These are phyloP conservation scores for Pteronotus mesoamericanus DNA, from an alignment of 2,797 vertebrate species.

Conservation along the genomic window DNA sequence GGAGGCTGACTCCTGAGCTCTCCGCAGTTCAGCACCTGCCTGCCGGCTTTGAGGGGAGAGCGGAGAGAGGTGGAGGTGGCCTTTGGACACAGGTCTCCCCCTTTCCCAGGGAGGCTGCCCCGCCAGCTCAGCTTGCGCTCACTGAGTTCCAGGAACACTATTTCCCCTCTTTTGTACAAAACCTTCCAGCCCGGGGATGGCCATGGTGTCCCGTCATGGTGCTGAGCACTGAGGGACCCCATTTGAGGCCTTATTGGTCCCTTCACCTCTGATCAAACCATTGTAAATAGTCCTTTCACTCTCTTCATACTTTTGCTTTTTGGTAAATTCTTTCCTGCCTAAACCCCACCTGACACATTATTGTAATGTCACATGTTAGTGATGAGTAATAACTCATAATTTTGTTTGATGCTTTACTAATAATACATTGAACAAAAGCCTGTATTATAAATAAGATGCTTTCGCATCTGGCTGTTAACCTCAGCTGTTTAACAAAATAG, in stretches of 20 bases:
- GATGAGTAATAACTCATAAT: background rate
- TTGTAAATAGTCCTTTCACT: background rate
- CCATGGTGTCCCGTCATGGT: fast-evolving
- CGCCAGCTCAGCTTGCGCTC: background rate
- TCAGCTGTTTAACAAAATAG: background rate
- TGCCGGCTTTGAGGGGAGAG: background rate
- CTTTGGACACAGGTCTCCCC: too few species aligned
- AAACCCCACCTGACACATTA: background rate
- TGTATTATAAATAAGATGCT: background rate
- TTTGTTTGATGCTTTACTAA: background rate
- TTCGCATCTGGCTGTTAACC: background rate
- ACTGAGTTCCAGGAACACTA: too few species aligned
- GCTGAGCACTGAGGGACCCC: background rate
- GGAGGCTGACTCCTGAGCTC: background rate
- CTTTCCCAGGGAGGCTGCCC: background rate
- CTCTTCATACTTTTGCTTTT: background rate
- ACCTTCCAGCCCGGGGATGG: background rate
- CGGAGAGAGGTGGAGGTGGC: too few species aligned
- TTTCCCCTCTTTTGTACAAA: too few species aligned
- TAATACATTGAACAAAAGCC: background rate
- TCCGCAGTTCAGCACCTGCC: background rate
- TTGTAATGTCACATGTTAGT: background rate
- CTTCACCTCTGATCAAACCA: background rate
- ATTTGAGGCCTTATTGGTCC: background rate
- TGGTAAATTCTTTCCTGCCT: background rate